A percentile compares a stretch with the other conserved stretches of the same genome.
Conservation (phyloP, 2,888 invertebrate species). For the Teleogryllus oceanicus region DNA sequence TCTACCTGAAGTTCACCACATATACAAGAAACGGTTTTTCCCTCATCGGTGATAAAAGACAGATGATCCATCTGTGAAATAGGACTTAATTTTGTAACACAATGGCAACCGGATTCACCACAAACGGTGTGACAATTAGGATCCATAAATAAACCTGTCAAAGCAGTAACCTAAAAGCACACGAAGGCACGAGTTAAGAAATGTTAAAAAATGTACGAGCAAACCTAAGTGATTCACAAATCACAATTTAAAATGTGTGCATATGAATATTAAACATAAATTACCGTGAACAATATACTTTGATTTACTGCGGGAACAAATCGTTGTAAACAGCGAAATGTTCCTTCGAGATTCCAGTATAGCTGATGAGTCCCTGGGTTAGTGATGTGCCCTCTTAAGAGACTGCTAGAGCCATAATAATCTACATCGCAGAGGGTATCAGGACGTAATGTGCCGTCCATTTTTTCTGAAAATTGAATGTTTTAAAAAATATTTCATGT, state of each 20-base stretch:
- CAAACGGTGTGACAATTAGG: conserved; percentile 61
- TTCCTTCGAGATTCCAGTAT: conserved; percentile 66
- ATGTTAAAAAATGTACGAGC: too few species aligned
- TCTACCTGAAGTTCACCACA: conserved; percentile 66
- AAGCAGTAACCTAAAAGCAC: conserved; percentile 51
- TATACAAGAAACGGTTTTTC: conserved; percentile 64
- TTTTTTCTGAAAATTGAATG: conserved; percentile 56
- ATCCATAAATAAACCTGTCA: conserved; percentile 51
- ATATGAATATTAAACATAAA: neutral
- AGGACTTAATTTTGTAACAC: conserved; percentile 54
- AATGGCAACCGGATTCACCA: conserved; percentile 69
- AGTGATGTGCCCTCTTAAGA: conserved; percentile 55
- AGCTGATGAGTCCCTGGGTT: conserved; percentile 64
- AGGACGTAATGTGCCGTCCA: conserved; percentile 69
- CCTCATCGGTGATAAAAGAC: conserved; percentile 59
- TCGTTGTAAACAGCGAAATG: conserved; percentile 64
- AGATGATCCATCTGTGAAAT: conserved; percentile 66
- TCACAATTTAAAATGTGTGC: too few species aligned
- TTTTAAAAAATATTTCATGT: conserved; percentile 40
- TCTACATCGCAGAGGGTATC: conserved; percentile 69
- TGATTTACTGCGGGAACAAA: conserved; percentile 70
- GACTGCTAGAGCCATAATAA: conserved; percentile 65
- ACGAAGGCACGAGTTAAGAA: neutral
- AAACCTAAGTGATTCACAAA: too few species aligned
- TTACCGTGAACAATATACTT: conserved; percentile 46